Evolutionary conservation across 2,113 vertebrate genomes (phyloP), one percentile per base, ranked within the genome.

Genomic region (Dromaius novaehollandiae): DNA sequence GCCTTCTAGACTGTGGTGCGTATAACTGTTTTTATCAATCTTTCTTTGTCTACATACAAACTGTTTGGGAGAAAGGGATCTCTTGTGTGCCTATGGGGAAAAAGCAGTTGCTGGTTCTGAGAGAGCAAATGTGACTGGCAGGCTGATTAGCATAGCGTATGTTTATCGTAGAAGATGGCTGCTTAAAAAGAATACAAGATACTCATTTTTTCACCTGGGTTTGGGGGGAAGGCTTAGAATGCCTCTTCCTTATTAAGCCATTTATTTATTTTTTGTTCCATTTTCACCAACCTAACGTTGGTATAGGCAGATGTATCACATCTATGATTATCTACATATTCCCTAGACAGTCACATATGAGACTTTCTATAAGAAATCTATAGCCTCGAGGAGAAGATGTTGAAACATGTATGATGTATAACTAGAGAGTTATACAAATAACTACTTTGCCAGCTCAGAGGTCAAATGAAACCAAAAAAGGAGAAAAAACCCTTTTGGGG

Each of bases 171-270:
- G 26, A 88, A 76, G 28, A 30, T 9, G 30, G 28, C 20, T 86
- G 28, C 48, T 86, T 85, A 40, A 61, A 82, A 89, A 48, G 5
- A 75, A 78, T 42, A 24, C 2, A 40, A 85, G 11, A 34, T 40
- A 24, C 22, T n/a, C 0, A 1, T 16, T 36, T 53, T 81, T 93
- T 73, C 58, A 1, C 17, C 4, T 17, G 0, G 2, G 3, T 6
- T 38, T 4, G 2, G 2, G 18, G 70, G 15, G 15, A 66, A 70
- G 30, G 2, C 6, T 79, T 26, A 73, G 6, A 71, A 56, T 0
- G 0, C 3, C 13, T 91, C 82, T 55, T 60, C 6, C 38, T 75
- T 66, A 70, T 60, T 73, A n/a, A 75, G 26, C 6, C 0, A 11
- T 40, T 53, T 36, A 6, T 19, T 30, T 34, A 46, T 66, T 28